These are phyloP conservation scores for Struthio camelus DNA, from an alignment of 2,113 vertebrate species.

Conservation along the genomic window DNA sequence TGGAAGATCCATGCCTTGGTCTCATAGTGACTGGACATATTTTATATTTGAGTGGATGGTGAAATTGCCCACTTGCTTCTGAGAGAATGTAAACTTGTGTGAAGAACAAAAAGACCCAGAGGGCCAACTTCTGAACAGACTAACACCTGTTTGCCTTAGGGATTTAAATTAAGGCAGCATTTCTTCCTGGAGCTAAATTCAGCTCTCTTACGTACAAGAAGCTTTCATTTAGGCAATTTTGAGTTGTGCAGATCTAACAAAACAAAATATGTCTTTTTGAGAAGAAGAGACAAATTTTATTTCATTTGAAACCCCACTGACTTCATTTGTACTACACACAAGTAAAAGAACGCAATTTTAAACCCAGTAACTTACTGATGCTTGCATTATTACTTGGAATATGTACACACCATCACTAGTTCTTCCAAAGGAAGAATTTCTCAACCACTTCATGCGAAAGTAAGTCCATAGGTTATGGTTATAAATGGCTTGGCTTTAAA, in stretches of 20 bases:
- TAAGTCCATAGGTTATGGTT: constrained; percentile 21
- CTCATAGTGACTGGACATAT: background rate
- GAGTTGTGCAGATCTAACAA: constrained; percentile 55
- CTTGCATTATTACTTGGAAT: constrained; percentile 18
- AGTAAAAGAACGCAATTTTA: constrained; percentile 45
- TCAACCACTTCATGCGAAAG: constrained; percentile 19
- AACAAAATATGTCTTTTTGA: constrained; percentile 63
- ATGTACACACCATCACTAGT: background rate
- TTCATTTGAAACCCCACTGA: constrained; percentile 53
- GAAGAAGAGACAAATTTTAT: constrained; percentile 49
- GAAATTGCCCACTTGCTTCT: background rate
- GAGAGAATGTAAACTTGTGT: background rate
- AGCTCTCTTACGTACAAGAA: constrained; percentile 43
- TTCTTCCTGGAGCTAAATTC: constrained; percentile 53
- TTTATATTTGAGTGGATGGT: background rate
- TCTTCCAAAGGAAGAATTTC: constrained; percentile 26
- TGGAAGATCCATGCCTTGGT: background rate
- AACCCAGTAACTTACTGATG: constrained; percentile 32
- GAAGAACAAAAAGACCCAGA: background rate
- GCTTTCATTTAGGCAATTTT: constrained; percentile 47
- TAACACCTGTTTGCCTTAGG: constrained; percentile 49
- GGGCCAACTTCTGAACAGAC: constrained; percentile 16
- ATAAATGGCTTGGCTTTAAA: constrained; percentile 34
- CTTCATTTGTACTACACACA: constrained; percentile 46
- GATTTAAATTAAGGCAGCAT: constrained; percentile 49